Evolutionary conservation across 30 jellyfish, hydroid and myxozoan genomes (phyloP), one percentile per base, ranked within the genome.

Genomic region (Aurelia aurita complex sp. Pacific): DNA sequence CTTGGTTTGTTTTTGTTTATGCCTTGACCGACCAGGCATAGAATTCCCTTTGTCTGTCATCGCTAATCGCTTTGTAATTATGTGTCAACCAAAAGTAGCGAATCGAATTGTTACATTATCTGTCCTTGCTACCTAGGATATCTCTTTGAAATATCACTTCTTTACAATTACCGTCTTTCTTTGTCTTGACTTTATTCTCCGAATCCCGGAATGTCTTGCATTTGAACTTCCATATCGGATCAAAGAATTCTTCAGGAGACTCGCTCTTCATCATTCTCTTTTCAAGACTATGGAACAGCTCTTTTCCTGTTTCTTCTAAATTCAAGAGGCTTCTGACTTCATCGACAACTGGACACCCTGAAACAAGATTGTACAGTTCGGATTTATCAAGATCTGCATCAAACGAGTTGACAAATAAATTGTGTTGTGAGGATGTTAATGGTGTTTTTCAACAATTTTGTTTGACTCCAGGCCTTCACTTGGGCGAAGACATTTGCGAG

Each of bases 111-210:
- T n/a, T n/a, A n/a, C n/a, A n/a, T n/a, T n/a, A n/a, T n/a, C n/a
- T n/a, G n/a, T n/a, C n/a, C n/a, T n/a, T n/a, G n/a, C n/a, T n/a
- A n/a, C n/a, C n/a, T n/a, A 80, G 34, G 50, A 64, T 43, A 57
- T 80, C 83, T 55, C 90, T 80, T 67, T 80, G 90, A 66, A 64
- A 80, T 46, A 19, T 65, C n/a, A 80, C 36, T 63, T 80, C 81
- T 68, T 80, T 80, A 7, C 53, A n/a, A 9, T 80, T 64, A 16
- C 71, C 71, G 6, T 66, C 13, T 14, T n/a, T 66, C 81, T 80
- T 64, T 35, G 67, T n/a, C 52, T 67, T 64, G 17, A 73, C 40
- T 64, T 80, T 80, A 14, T 34, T 18, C 13, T 36, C 17, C 15
- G 81, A 66, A 72, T 80, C 74, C 73, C n/a, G n/a, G n/a, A n/a